A percentile compares a stretch with the other conserved stretches of the same genome.
phyloP scores from a whole-genome alignment of 2,113 vertebrate genomes.

The Narcine bancroftii region DNA sequence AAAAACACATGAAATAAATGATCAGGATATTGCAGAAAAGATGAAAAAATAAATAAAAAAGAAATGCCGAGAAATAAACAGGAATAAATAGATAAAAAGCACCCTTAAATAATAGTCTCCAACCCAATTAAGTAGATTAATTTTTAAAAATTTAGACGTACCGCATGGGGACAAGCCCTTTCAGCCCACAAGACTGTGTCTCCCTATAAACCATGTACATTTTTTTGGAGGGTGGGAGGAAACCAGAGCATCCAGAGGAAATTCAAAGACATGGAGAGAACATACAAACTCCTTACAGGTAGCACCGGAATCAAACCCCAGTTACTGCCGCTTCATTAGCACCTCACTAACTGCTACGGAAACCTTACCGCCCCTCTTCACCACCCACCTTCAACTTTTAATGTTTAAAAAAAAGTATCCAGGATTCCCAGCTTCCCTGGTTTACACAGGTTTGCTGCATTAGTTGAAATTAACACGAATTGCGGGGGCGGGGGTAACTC shows the following conservation, averaged over 20 bases:
- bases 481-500: background rate
- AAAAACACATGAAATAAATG: background rate
- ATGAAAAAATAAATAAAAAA: background rate
- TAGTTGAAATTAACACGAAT: background rate
- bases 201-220: too few species aligned
- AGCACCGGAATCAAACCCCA: too few species aligned
- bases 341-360: too few species aligned
- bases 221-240: too few species aligned
- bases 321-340: too few species aligned
- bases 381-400: background rate
- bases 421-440: background rate
- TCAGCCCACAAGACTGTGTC: too few species aligned
- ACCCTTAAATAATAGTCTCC: background rate
- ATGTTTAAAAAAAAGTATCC: background rate
- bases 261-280: too few species aligned
- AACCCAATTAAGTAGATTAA: background rate
- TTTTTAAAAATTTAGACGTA: too few species aligned
- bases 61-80: background rate
- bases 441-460: background rate
- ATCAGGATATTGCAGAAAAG: background rate
- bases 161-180: too few species aligned
- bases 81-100: background rate
- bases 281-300: too few species aligned
- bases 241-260: too few species aligned
- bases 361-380: too few species aligned